Percentiles rank a stretch among this genome's conserved stretches.
Conservation (phyloP, 2,113 vertebrate species). For the Sorex araneus region DNA sequence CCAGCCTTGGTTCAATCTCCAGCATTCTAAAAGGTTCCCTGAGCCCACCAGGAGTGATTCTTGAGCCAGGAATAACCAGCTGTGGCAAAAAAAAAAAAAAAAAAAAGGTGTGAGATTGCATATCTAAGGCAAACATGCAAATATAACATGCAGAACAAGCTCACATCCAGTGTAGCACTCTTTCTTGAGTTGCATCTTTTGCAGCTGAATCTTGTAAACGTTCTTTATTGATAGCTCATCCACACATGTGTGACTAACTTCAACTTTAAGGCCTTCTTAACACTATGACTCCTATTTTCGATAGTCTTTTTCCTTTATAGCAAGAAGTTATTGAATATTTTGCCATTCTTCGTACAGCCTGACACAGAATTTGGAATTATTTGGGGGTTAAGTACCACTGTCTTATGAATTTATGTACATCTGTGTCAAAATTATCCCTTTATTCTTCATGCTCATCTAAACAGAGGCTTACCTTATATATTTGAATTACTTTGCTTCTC, state of each 20-base stretch:
- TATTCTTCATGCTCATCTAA: neutral
- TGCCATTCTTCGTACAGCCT: no score
- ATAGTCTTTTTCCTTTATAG: neutral
- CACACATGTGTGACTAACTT: neutral
- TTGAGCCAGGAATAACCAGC: no score
- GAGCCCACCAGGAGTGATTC: no score
- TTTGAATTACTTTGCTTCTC: neutral
- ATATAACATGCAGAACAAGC: neutral
- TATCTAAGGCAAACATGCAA: neutral
- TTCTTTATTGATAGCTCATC: neutral
- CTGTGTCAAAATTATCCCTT: neutral
- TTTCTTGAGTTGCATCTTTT: neutral
- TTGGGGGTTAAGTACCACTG: neutral
- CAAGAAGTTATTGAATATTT: neutral
- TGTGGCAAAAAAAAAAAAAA: no score
- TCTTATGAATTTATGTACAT: neutral
- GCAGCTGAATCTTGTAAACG: conserved; percentile 9
- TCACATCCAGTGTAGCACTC: neutral
- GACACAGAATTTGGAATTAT: neutral
- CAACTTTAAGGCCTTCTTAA: neutral
- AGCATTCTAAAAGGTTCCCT: no score
- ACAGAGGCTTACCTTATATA: neutral
- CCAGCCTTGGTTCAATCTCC: no score
- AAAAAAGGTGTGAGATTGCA: neutral
- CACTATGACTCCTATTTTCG: neutral